Evolutionary conservation across 1,140 invertebrate genomes (phyloP).

Genomic region (Bombus sibiricus): DNA sequence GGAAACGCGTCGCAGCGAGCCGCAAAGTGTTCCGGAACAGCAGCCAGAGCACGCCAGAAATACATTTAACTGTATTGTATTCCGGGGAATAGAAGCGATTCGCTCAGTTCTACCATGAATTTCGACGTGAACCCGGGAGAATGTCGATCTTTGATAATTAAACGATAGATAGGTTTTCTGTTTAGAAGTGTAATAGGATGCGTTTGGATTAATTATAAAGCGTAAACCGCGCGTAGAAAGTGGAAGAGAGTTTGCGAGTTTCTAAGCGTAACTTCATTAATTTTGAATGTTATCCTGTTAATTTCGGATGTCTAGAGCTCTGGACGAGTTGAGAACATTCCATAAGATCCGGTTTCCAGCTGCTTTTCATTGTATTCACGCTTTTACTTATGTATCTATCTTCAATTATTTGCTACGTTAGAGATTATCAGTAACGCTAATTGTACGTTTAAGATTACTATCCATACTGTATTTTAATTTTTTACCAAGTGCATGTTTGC

Average conservation of each 20-base stretch:
- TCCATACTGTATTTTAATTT: too few relatives aligned
- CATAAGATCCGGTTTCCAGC: too few relatives aligned
- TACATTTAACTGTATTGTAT: constrained; percentile 5
- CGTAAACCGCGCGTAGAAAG: background rate
- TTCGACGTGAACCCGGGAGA: background rate
- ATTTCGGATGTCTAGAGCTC: background rate
- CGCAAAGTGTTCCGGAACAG: constrained; percentile 36
- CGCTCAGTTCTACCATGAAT: background rate
- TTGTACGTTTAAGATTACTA: too few relatives aligned
- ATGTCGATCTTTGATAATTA: background rate
- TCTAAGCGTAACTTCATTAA: background rate
- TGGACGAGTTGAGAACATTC: background rate
- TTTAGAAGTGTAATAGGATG: too few relatives aligned
- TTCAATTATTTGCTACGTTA: too few relatives aligned
- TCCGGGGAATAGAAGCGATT: background rate
- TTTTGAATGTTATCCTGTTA: background rate
- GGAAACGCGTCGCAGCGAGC: background rate
- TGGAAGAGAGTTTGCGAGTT: background rate
- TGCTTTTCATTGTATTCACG: too few relatives aligned
- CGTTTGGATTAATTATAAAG: background rate
- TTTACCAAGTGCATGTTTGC: too few relatives aligned
- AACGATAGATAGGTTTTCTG: background rate
- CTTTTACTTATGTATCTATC: too few relatives aligned
- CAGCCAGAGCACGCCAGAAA: constrained; percentile 1
- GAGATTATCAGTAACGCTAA: too few relatives aligned